A percentile compares a stretch with the other conserved stretches of the same genome.
phyloP scores from a whole-genome alignment of 2,113 vertebrate genomes.

The Serilophus lunatus region DNA sequence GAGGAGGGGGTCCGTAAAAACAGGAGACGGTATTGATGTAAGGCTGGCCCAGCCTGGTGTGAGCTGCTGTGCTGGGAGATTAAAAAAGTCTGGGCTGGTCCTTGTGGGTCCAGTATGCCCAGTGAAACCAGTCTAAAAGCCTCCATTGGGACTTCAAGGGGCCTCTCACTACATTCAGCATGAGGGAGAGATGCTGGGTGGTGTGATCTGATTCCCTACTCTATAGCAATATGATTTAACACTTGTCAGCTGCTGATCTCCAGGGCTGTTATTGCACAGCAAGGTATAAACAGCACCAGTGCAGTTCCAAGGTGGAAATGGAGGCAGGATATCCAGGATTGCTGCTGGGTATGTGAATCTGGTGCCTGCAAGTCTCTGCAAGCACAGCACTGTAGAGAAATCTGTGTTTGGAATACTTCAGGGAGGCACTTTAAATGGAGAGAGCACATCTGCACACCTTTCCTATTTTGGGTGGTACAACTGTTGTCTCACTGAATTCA shows the following conservation, averaged over 20 bases:
- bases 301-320: neutral
- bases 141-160: accelerated
- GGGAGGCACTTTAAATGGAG: neutral
- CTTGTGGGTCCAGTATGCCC: neutral
- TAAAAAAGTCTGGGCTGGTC: neutral
- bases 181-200: accelerated
- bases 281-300: neutral
- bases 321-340: neutral
- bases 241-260: neutral
- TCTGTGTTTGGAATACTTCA: accelerated
- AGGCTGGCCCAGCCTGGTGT: neutral
- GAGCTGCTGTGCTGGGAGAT: neutral
- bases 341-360: accelerated
- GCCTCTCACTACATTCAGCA: accelerated
- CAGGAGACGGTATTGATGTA: too few species aligned
- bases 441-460: neutral
- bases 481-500: neutral
- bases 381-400: neutral
- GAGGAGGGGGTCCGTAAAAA: neutral
- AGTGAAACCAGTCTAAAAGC: neutral
- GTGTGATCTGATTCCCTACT: neutral
- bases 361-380: neutral
- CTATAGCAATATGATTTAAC: neutral
- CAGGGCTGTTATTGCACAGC: neutral
- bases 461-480: neutral